These are phyloP conservation scores for Pandion haliaetus DNA, from an alignment of 2,113 vertebrate species.

Conservation along the genomic window DNA sequence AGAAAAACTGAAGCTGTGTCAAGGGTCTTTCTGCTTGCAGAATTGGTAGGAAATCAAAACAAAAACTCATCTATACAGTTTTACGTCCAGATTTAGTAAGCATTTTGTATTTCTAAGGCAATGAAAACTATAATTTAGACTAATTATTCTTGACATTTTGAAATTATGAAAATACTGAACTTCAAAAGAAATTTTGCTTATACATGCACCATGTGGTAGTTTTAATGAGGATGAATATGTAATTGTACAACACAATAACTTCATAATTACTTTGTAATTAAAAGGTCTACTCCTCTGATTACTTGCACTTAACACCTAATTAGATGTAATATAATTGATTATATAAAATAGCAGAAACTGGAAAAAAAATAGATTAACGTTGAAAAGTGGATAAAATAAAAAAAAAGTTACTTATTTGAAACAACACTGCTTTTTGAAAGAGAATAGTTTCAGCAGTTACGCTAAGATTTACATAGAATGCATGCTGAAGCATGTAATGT, in stretches of 20 bases:
- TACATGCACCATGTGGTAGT: background rate
- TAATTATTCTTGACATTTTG: background rate
- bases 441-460: background rate
- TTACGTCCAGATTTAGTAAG: background rate
- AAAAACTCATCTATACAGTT: background rate
- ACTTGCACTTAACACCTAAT: background rate
- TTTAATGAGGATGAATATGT: background rate
- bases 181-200: background rate
- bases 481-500: background rate
- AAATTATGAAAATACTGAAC: background rate
- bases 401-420: background rate
- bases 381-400: background rate
- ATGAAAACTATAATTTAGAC: background rate
- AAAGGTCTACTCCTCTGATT: background rate
- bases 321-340: background rate
- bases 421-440: background rate
- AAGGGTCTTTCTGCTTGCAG: background rate
- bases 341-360: background rate
- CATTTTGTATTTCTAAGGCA: background rate
- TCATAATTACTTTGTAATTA: conserved; percentile 2
- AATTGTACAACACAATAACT: conserved; percentile 14
- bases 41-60: background rate
- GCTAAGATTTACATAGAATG: background rate
- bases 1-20: background rate
- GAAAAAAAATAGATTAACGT: background rate